phyloP scores from a whole-genome alignment of 1,140 invertebrate genomes.

The Zaprionus africanus region DNA sequence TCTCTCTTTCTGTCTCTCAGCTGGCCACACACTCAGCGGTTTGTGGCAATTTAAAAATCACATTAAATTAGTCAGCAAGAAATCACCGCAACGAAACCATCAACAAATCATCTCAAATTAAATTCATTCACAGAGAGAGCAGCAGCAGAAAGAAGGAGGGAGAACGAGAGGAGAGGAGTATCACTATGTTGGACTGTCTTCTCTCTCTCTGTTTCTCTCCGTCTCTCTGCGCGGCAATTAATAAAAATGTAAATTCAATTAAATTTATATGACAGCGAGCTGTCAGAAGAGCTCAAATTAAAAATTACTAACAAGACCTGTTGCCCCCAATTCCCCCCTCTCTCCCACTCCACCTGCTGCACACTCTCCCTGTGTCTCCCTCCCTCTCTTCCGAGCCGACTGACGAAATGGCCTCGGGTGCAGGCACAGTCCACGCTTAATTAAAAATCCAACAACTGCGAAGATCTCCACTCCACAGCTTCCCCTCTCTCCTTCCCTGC shows the following conservation, averaged over 20 bases:
- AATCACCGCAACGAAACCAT: slow-evolving; percentile 83
- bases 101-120: slow-evolving; percentile 83
- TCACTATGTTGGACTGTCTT: background rate
- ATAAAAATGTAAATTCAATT: slow-evolving; percentile 85
- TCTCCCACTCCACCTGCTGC: background rate
- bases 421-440: slow-evolving; percentile 65
- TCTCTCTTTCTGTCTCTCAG: background rate
- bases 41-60: slow-evolving; percentile 80
- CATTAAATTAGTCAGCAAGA: slow-evolving; percentile 83
- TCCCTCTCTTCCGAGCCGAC: slow-evolving; percentile 35
- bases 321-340: slow-evolving; percentile 25
- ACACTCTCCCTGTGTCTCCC: background rate
- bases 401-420: slow-evolving; percentile 63
- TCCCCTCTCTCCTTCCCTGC: background rate
- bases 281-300: slow-evolving; percentile 84
- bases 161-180: slow-evolving; percentile 6
- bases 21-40: slow-evolving; percentile 72
- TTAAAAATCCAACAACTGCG: slow-evolving; percentile 79
- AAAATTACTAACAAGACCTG: slow-evolving; percentile 84
- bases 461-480: slow-evolving; percentile 19
- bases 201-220: background rate
- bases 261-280: slow-evolving; percentile 84
- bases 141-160: background rate
- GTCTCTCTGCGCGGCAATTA: slow-evolving; percentile 61
- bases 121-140: slow-evolving; percentile 71